Percentiles rank a stretch among this genome's conserved stretches.
These are phyloP conservation scores for Dascyllus trimaculatus DNA, from an alignment of 2,113 vertebrate genomes.

Conservation along the genomic window DNA sequence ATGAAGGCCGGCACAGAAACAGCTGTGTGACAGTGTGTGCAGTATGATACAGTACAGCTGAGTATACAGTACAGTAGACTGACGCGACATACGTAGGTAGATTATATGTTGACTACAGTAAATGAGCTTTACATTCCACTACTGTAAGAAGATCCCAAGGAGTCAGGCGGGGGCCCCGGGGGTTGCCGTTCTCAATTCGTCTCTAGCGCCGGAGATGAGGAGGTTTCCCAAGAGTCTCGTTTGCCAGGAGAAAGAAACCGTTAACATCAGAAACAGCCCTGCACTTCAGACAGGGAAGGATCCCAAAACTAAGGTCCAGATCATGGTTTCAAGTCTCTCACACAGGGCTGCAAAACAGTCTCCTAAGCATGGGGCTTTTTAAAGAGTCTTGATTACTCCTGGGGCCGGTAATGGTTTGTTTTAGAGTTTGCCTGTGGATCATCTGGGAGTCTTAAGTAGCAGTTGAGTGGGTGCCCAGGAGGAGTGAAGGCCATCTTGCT, in stretches of 20 bases:
- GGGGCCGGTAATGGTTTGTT: conserved; percentile 48
- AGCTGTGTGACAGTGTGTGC: conserved; percentile 77
- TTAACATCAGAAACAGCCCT: conserved; percentile 46
- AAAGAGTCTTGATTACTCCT: conserved; percentile 49
- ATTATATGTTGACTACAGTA: conserved; percentile 80
- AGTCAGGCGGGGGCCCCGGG: conserved; percentile 18
- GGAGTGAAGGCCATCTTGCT: conserved; percentile 59
- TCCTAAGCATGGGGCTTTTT: conserved; percentile 38
- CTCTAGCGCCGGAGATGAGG: conserved; percentile 45
- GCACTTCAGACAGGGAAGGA: conserved; percentile 37
- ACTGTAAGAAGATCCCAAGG: conserved; percentile 77
- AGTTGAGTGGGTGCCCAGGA: conserved; percentile 44
- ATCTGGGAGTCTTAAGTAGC: conserved; percentile 50
- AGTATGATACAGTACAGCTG: conserved; percentile 77
- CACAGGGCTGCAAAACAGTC: conserved; percentile 47
- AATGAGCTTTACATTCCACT: conserved; percentile 83
- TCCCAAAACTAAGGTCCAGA: conserved; percentile 49
- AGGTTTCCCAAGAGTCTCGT: conserved; percentile 56
- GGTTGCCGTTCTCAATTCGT: conserved; percentile 50
- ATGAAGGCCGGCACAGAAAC: conserved; percentile 66
- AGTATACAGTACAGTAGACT: conserved; percentile 79
- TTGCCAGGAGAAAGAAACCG: conserved; percentile 43
- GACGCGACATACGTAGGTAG: conserved; percentile 76
- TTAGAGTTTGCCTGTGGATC: conserved; percentile 45
- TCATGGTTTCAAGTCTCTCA: conserved; percentile 50